phyloP scores from a whole-genome alignment of 2,888 invertebrate species.

The Scaptomyza cyrtandrae region DNA sequence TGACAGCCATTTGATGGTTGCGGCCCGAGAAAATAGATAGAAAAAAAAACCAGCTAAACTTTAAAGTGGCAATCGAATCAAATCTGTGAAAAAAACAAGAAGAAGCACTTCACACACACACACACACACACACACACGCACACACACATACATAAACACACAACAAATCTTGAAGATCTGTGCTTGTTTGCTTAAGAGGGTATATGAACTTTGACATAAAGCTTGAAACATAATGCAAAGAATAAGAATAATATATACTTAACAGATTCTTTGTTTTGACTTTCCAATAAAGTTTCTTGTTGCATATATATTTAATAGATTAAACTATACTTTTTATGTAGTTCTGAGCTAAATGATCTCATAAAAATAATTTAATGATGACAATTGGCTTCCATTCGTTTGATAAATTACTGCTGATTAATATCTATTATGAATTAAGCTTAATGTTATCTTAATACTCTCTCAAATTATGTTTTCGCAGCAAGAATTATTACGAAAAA shows the following conservation, averaged over 20 bases:
- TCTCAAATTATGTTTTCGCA: conserved; percentile 1
- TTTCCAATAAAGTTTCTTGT: too few species aligned
- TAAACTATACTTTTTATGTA: too few species aligned
- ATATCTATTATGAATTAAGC: too few species aligned
- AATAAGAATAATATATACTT: too few species aligned
- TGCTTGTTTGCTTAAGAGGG: neutral
- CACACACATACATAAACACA: conserved; percentile 36
- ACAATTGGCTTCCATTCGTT: conserved; percentile 14
- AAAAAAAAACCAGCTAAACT: conserved; percentile 13
- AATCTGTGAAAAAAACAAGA: conserved; percentile 30
- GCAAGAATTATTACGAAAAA: neutral
- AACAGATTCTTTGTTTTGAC: too few species aligned
- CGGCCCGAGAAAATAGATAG: conserved; percentile 6
- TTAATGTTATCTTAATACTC: neutral
- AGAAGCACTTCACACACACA: conserved; percentile 45
- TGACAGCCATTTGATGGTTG: conserved; percentile 65
- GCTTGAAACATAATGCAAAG: conserved; percentile 6
- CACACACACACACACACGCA: too few species aligned
- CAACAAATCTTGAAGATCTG: conserved; percentile 43
- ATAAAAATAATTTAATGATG: neutral
- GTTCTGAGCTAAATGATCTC: too few species aligned
- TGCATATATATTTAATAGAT: too few species aligned
- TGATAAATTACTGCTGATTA: conserved; percentile 16
- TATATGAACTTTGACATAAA: neutral
- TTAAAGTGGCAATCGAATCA: conserved; percentile 52